phyloP scores from a whole-genome alignment of 2,797 vertebrate genomes.

The Mionectes olivaceus region DNA sequence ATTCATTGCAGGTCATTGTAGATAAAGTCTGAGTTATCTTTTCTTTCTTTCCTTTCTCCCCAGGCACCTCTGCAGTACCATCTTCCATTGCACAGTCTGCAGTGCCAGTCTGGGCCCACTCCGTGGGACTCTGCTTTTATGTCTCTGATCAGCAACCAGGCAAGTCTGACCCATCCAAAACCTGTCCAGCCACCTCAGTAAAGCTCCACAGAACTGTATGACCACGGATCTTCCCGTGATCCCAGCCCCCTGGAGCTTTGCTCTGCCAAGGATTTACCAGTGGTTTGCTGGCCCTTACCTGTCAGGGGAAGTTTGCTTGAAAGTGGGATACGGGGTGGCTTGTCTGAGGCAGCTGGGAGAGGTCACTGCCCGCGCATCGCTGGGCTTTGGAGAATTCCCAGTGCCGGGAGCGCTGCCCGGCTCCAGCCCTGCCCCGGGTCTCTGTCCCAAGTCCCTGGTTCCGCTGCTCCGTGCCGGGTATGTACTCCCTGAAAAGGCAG shows the following conservation, averaged over 20 bases:
- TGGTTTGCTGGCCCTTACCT: not conserved
- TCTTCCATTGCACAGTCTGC: not conserved
- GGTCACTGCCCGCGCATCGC: not conserved
- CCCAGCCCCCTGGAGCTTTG: not conserved
- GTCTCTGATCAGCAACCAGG: rapidly evolving
- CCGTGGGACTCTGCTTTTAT: rapidly evolving
- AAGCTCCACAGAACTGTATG: rapidly evolving
- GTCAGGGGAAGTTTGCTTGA: rapidly evolving
- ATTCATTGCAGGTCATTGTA: not conserved
- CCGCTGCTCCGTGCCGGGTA: rapidly evolving
- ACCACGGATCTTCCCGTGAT: not conserved
- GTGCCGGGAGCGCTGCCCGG: not conserved
- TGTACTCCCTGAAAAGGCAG: not conserved
- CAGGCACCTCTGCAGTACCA: not conserved
- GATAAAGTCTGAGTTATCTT: not conserved
- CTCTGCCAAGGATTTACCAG: not conserved
- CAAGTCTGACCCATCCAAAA: not conserved
- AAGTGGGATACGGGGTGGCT: rapidly evolving
- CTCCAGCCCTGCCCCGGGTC: rapidly evolving
- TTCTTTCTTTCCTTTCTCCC: not conserved
- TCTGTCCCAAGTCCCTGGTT: not conserved
- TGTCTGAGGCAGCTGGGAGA: not conserved
- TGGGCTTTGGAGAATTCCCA: not conserved
- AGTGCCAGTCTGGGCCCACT: rapidly evolving
- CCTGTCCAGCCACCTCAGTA: not conserved